Base-by-base conservation (phyloP, 2,113 vertebrate species). In the Peromyscus leucopus region DNA sequence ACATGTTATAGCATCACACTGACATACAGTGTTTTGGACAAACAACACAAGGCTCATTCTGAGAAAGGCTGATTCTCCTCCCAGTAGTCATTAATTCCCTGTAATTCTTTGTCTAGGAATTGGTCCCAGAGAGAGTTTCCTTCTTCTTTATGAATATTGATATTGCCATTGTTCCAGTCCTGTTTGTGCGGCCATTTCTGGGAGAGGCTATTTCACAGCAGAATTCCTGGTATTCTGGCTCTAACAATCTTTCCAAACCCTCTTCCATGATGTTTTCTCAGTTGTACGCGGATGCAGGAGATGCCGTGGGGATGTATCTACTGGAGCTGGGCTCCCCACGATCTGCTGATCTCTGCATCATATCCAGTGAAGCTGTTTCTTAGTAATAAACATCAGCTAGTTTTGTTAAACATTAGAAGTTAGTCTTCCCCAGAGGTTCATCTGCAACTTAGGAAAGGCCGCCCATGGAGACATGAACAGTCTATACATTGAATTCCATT, bases 341-440 rank as follows among this genome's bases (percentile, higher is more conserved):
- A 9, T 42, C 82, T 84, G n/a, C 42, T 63, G n/a, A 42, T 42
- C 80, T 42, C 22, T 26, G 57, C 82, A 84, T 63, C n/a, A 31
- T 42, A 17, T 84, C 82, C n/a, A 42, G 82, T 28, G 24, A 63
- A 17, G 4, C 7, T 83, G 16, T 91, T 78, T 97, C 75, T 74
- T 89, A 89, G 94, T 51, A 90, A 78, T 17, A 75, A 16, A 57
- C 8, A 1, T 89, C 83, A 95, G 63, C 80, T 80, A 91, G 22
- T n/a, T 57, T 57, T 46, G n/a, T 69, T 61, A 75, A 36, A 79
- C 15, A 17, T 1, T 69, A 74, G 80, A 95, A 94, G 63, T 19
- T 75, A 76, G 3, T 1, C 61, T 85, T 97, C 55, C 91, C 21
- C 21, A n/a, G 90, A 39, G 87, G 55, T 93, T 97, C 92, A 51